A percentile compares a stretch with the other conserved stretches of the same genome.
Evolutionary conservation across 2,113 vertebrate species (phyloP).

Genomic region (Tragelaphus scriptus): DNA sequence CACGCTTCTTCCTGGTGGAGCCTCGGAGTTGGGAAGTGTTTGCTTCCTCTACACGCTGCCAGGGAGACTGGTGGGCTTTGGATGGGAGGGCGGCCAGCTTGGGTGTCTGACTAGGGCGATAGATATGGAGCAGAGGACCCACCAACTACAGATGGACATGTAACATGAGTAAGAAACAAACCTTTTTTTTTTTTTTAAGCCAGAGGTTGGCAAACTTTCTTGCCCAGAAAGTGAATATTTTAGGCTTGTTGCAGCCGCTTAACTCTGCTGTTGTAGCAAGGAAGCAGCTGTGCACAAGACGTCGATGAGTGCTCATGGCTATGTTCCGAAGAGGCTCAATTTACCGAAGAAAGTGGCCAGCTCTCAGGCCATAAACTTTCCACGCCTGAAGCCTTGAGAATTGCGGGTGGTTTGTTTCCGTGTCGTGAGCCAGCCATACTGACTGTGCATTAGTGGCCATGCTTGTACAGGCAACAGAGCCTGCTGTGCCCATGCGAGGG

Average conservation of each 20-base stretch:
- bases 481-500: rapidly evolving
- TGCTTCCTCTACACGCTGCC: background rate
- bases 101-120: rapidly evolving
- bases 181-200: background rate
- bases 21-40: too few relatives aligned
- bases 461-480: too few relatives aligned
- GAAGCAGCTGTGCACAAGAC: background rate
- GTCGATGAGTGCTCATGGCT: background rate
- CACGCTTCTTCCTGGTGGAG: background rate
- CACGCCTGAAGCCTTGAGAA: background rate
- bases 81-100: background rate
- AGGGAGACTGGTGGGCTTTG: background rate
- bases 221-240: background rate
- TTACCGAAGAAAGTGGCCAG: background rate
- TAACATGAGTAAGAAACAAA: background rate
- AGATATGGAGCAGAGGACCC: background rate
- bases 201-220: background rate
- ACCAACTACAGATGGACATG: background rate
- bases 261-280: background rate
- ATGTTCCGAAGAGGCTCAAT: background rate
- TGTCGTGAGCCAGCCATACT: background rate
- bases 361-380: background rate
- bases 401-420: background rate
- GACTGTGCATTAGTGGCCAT: background rate
- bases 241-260: background rate